A percentile compares a stretch with the other conserved stretches of the same genome.
Conservation (phyloP, 2,888 invertebrate species). For the Metopia argyrocephala region DNA sequence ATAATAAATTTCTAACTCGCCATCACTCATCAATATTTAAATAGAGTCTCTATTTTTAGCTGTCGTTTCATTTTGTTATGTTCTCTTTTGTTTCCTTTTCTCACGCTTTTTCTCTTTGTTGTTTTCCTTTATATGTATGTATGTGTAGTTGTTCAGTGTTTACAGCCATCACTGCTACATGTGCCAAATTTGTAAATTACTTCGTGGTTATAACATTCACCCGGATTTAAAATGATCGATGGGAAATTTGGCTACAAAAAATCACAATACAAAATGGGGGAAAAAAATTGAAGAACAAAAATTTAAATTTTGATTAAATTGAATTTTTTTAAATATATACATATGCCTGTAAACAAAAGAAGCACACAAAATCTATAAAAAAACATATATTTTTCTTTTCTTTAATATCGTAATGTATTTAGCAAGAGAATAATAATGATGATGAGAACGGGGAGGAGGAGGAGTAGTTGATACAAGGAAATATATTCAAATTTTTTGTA, state of each 20-base stretch:
- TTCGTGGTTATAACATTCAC: conserved; percentile 84
- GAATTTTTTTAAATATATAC: conserved; percentile 10
- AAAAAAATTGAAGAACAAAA: no score
- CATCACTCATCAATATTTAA: no score
- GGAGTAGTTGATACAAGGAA: neutral
- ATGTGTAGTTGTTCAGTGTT: conserved; percentile 8
- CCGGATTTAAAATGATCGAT: conserved; percentile 85
- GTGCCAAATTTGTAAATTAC: conserved; percentile 87
- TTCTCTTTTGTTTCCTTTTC: neutral
- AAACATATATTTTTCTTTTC: neutral
- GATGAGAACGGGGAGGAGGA: neutral
- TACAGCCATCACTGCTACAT: conserved; percentile 42
- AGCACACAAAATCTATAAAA: neutral
- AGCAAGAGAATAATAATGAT: neutral
- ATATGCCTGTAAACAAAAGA: neutral
- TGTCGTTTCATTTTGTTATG: neutral
- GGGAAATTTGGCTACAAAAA: conserved; percentile 86
- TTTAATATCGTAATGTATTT: no score
- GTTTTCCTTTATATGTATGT: neutral
- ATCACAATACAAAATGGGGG: neutral
- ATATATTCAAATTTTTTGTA: neutral
- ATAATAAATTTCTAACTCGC: no score
- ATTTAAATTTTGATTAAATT: conserved; percentile 36
- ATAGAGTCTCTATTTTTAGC: no score
- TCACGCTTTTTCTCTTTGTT: neutral